phyloP scores from a whole-genome alignment of 1,140 invertebrate species.

The Planococcus citri region DNA sequence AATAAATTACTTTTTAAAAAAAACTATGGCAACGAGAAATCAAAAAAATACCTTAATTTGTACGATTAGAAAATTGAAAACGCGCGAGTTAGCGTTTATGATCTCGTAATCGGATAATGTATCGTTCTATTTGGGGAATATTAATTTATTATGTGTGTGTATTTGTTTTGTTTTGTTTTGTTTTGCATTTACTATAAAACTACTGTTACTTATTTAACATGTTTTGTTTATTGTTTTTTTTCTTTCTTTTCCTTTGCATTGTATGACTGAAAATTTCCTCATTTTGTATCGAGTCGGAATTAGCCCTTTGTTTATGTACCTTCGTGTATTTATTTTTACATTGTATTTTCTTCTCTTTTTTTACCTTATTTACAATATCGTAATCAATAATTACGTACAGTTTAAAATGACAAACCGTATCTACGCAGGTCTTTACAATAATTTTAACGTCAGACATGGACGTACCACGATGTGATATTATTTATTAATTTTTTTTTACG shows the following conservation, averaged over 20 bases:
- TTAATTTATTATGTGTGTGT: neutral
- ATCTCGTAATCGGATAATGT: neutral
- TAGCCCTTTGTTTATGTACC: neutral
- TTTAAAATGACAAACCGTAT: neutral
- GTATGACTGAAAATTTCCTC: neutral
- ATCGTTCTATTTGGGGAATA: neutral
- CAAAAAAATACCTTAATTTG: too few species aligned
- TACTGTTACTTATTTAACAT: slow-evolving; percentile 1
- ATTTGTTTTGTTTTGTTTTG: neutral
- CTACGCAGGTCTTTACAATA: neutral
- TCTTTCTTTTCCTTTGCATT: neutral
- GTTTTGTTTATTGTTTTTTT: neutral
- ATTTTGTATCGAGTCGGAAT: neutral
- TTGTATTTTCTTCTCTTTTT: neutral
- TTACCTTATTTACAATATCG: neutral
- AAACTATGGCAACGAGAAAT: too few species aligned
- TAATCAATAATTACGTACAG: neutral
- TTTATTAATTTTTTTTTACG: neutral
- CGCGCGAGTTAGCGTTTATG: slow-evolving; percentile 5
- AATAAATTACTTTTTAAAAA: too few species aligned
- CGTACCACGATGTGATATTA: neutral
- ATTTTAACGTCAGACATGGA: too few species aligned
- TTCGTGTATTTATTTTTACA: neutral
- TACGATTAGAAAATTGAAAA: too few species aligned
- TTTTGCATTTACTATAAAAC: neutral